phyloP scores from a whole-genome alignment of 2,888 invertebrate genomes.

The Stenurella melanura region DNA sequence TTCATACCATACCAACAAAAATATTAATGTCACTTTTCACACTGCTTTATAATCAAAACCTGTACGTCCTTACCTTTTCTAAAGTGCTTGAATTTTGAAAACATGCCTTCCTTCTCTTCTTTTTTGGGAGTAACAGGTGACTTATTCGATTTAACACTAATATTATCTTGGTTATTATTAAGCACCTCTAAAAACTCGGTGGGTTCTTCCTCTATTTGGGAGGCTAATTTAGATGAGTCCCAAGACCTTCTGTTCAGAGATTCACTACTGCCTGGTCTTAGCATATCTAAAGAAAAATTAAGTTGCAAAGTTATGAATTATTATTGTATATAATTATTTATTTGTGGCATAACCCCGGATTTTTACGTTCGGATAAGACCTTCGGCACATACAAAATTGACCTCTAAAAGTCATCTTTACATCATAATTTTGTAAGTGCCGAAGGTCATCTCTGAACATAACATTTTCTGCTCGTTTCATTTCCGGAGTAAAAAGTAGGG shows the following conservation, averaged over 20 bases:
- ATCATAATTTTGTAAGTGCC: too few relatives aligned
- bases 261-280: conserved; percentile 72
- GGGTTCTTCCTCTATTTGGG: conserved; percentile 70
- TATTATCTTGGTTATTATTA: conserved; percentile 59
- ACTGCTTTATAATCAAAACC: too few relatives aligned
- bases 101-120: conserved; percentile 70
- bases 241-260: conserved; percentile 76
- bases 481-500: too few relatives aligned
- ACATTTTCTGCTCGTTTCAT: too few relatives aligned
- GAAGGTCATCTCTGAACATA: too few relatives aligned
- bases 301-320: background rate
- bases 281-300: conserved; percentile 56
- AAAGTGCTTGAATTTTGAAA: conserved; percentile 75
- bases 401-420: too few relatives aligned
- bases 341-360: too few relatives aligned
- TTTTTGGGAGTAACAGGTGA: conserved; percentile 66
- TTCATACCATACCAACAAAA: too few relatives aligned
- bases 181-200: conserved; percentile 55
- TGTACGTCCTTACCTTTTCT: conserved; percentile 75
- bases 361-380: too few relatives aligned
- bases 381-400: too few relatives aligned
- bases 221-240: conserved; percentile 74
- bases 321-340: too few relatives aligned
- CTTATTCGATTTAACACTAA: conserved; percentile 61
- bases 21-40: too few relatives aligned